Base-by-base conservation (phyloP, 1,140 invertebrate species). In the Drosophila quadrilineata region DNA sequence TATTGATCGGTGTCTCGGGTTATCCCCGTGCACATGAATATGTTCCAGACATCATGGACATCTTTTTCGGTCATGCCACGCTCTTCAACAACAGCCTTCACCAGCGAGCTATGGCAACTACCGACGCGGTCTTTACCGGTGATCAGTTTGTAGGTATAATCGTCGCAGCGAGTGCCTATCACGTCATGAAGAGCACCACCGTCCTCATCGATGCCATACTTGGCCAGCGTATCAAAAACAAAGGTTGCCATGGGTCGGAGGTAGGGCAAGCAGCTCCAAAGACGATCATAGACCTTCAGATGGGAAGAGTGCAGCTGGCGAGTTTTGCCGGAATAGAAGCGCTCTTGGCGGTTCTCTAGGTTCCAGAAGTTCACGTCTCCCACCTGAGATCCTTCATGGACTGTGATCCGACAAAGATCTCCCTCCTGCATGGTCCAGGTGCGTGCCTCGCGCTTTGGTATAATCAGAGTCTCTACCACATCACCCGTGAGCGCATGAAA, bases 21-120 rank as follows among this genome's bases (percentile, higher is more conserved):
- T 41, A 91, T 89, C 3, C 90, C 90, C 1, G 91, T 91, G 57
- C 90, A 91, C 90, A 91, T 91, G 21, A 91, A 91, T 12, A 91
- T 90, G 50, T 91, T 91, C 84, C 91, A 90, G 0, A 91, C 91
- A 72, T 91, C 91, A 57, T 91, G 91, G 0, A 91, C 91, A 67
- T 91, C 90, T 38, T 88, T 82, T 56, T 91, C 91, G 0, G 52
- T 75, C 26, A 91, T 60, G 0, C 88, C 90, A n/a, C 87, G 72
- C 21, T 90, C 87, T 52, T 89, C 68, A 2, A 89, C 85, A 4
- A 90, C 88, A 0, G 91, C 91, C 22, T 89, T 80, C 0, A 88
- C 89, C 12, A 91, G 50, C 14, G 90, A 90, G 12, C 90, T 91
- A 60, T 91, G 91, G 28, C 91, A 91, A 31, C 89, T 91, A 14